Evolutionary conservation across 2,113 vertebrate species (phyloP).

Genomic region (Nothocercus julius): DNA sequence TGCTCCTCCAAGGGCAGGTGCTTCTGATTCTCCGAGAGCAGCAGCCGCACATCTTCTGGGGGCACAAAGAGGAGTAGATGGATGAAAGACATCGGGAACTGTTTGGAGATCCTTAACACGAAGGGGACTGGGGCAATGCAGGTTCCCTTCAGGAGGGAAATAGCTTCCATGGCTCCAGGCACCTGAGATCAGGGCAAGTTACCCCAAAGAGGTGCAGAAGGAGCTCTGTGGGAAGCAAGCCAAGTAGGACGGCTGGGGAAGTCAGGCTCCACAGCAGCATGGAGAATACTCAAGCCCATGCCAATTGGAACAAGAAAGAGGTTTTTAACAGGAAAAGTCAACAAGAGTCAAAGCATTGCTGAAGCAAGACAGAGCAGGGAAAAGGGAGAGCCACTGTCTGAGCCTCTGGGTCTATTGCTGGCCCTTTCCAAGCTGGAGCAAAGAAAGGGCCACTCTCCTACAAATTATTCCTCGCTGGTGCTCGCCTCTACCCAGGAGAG

Average conservation of each 20-base stretch:
- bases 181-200: neutral
- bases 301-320: neutral
- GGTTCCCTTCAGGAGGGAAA: neutral
- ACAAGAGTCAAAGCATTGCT: neutral
- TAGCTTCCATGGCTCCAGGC: neutral
- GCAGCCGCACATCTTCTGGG: conserved; percentile 83
- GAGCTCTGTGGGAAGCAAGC: neutral
- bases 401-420: neutral
- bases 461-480: neutral
- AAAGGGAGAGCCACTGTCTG: neutral
- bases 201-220: neutral
- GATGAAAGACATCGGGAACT: neutral
- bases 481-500: neutral
- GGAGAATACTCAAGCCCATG: neutral
- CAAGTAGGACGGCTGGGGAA: neutral
- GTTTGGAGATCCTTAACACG: neutral
- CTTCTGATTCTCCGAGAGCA: conserved; percentile 88
- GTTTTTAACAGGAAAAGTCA: neutral
- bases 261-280: neutral
- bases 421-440: neutral
- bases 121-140: neutral
- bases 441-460: neutral
- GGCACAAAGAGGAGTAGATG: neutral
- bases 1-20: conserved; percentile 93
- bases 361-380: neutral